Percentiles rank a stretch among this genome's conserved stretches.
Evolutionary conservation across 2,888 invertebrate genomes (phyloP).

Genomic region (Siphlonurus alternatus): DNA sequence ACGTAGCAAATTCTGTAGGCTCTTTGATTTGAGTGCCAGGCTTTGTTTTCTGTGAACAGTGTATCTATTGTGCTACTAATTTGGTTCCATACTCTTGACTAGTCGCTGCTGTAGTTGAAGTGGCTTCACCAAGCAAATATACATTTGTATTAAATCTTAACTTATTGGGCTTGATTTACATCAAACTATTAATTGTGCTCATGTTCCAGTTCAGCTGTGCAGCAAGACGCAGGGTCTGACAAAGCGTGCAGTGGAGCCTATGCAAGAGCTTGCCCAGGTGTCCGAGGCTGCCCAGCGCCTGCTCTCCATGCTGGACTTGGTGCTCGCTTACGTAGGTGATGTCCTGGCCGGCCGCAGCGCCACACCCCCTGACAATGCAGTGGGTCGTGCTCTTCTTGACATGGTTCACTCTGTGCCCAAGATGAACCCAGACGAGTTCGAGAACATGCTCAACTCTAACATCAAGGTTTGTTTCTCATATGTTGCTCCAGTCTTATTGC

Average conservation of each 20-base stretch:
- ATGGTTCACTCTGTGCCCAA: slow-evolving; percentile 84
- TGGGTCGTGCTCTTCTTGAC: slow-evolving; percentile 79
- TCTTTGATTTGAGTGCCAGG: too few relatives aligned
- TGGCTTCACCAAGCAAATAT: too few relatives aligned
- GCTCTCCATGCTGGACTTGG: slow-evolving; percentile 50
- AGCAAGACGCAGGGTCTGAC: slow-evolving; percentile 57
- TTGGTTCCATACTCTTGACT: too few relatives aligned
- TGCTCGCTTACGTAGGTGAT: slow-evolving; percentile 78
- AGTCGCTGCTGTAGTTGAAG: too few relatives aligned
- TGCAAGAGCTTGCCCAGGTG: slow-evolving; percentile 62
- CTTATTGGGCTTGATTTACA: too few relatives aligned
- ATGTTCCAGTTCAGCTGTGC: slow-evolving; percentile 46
- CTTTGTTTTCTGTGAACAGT: too few relatives aligned
- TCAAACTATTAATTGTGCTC: too few relatives aligned
- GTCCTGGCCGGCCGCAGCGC: slow-evolving; percentile 55
- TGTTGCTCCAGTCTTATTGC: too few relatives aligned
- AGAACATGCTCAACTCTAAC: slow-evolving; percentile 87
- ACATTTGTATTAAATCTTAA: too few relatives aligned
- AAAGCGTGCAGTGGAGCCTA: slow-evolving; percentile 46
- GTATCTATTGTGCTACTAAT: too few relatives aligned
- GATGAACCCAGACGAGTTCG: slow-evolving; percentile 78
- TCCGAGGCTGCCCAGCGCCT: slow-evolving; percentile 70
- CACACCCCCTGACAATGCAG: slow-evolving; percentile 61
- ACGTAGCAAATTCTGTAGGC: too few relatives aligned
- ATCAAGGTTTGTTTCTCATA: slow-evolving; percentile 70